Evolutionary conservation across 2,113 vertebrate species (phyloP).

Genomic region (Cairina moschata): DNA sequence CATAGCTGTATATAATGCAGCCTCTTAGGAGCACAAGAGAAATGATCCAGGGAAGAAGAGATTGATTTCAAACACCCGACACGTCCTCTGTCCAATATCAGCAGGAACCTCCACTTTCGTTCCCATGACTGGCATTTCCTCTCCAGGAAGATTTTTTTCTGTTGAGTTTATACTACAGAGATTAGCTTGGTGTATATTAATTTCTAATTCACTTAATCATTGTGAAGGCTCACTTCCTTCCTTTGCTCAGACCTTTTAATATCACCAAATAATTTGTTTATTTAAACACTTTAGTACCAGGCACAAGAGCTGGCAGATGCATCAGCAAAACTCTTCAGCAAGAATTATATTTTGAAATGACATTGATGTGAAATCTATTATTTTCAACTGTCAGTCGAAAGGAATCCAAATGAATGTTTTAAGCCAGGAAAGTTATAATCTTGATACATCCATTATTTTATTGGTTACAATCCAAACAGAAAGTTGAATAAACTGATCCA

Average conservation of each 20-base stretch:
- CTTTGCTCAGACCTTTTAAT: conserved; percentile 36
- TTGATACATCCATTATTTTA: background rate
- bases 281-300: conserved; percentile 39
- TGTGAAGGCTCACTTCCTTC: conserved; percentile 69
- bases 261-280: conserved; percentile 35
- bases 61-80: conserved; percentile 62
- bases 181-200: conserved; percentile 66
- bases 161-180: conserved; percentile 60
- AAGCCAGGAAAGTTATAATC: background rate
- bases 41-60: conserved; percentile 50
- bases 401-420: background rate
- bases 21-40: conserved; percentile 47
- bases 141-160: conserved; percentile 47
- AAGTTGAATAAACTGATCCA: background rate
- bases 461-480: background rate
- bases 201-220: conserved; percentile 74
- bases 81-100: conserved; percentile 48
- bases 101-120: conserved; percentile 40
- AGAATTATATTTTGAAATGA: background rate
- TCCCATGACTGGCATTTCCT: conserved; percentile 72
- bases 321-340: conserved; percentile 44
- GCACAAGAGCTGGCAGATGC: conserved; percentile 37
- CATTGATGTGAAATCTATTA: background rate
- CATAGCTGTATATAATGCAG: conserved; percentile 35
- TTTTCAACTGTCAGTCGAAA: background rate